These are phyloP conservation scores for Rosalia funebris DNA, from an alignment of 2,888 invertebrate genomes.

Conservation along the genomic window DNA sequence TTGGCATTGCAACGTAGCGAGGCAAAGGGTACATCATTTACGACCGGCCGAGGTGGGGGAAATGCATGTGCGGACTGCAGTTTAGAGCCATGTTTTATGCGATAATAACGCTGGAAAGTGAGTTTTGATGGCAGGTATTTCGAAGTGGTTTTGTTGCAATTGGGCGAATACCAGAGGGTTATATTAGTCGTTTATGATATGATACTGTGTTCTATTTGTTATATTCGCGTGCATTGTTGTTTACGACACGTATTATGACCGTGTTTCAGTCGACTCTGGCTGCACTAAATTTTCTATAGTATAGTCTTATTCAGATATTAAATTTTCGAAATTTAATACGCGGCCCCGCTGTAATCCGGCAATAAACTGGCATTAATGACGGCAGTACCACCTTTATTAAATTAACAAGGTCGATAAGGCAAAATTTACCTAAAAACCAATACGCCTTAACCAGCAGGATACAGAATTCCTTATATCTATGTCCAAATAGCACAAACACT, in stretches of 20 bases:
- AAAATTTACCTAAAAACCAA: too few species aligned
- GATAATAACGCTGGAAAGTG: conserved; percentile 63
- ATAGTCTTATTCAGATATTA: conserved; percentile 58
- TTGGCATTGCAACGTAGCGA: conserved; percentile 56
- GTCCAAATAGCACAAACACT: too few species aligned
- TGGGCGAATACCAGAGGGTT: conserved; percentile 58
- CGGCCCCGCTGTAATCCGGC: conserved; percentile 21
- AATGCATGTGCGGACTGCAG: conserved; percentile 64
- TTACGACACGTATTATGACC: conserved; percentile 40
- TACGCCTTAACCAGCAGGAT: too few species aligned
- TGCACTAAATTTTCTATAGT: conserved; percentile 53
- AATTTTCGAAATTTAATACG: conserved; percentile 57
- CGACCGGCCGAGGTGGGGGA: conserved; percentile 56
- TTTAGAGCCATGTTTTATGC: conserved; percentile 63
- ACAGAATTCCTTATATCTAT: too few species aligned
- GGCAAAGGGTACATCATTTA: conserved; percentile 60
- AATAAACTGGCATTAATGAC: conserved; percentile 8
- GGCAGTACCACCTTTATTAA: too few species aligned
- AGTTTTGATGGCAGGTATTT: conserved; percentile 64
- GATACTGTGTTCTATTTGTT: conserved; percentile 61
- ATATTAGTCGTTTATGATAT: conserved; percentile 61
- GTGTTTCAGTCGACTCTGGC: conserved; percentile 44
- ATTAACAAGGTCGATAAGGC: too few species aligned
- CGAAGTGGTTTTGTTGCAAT: conserved; percentile 59
- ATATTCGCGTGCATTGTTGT: conserved; percentile 51